Percentiles rank a stretch among this genome's conserved stretches.
Evolutionary conservation across 1,140 invertebrate species (phyloP).

Genomic region (Sycobia sp.): DNA sequence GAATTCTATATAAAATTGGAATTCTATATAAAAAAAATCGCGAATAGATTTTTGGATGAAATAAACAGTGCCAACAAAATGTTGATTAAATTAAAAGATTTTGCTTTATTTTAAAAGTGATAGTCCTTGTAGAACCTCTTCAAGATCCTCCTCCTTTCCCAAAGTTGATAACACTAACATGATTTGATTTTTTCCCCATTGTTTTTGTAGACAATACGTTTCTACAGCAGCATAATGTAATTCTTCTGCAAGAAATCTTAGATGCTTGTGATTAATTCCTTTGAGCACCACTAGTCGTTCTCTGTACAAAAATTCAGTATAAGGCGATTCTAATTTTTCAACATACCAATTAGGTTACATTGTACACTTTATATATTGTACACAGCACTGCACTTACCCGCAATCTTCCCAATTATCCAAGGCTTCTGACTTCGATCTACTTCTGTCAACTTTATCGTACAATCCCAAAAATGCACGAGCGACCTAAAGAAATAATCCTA

Average conservation of each 20-base stretch:
- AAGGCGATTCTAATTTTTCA: too few species aligned
- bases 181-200: slow-evolving; percentile 25
- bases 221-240: slow-evolving; percentile 33
- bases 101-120: not conserved
- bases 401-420: slow-evolving; percentile 37
- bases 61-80: too few species aligned
- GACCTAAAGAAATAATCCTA: slow-evolving; percentile 36
- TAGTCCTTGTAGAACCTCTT: slow-evolving; percentile 41
- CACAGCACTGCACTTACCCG: slow-evolving; percentile 45
- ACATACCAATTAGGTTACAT: too few species aligned
- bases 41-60: not conserved
- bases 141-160: slow-evolving; percentile 40
- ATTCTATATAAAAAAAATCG: too few species aligned
- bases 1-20: too few species aligned
- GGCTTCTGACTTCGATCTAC: slow-evolving; percentile 31
- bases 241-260: slow-evolving; percentile 42
- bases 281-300: slow-evolving; percentile 41
- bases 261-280: slow-evolving; percentile 46
- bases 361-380: too few species aligned
- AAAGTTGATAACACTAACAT: slow-evolving; percentile 43
- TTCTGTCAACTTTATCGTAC: slow-evolving; percentile 30
- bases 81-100: not conserved
- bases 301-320: slow-evolving; percentile 27
- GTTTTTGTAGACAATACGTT: slow-evolving; percentile 25
- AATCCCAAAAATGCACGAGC: slow-evolving; percentile 36